Evolutionary conservation across 2,888 invertebrate genomes (phyloP).

Genomic region (Conomelus anceps): DNA sequence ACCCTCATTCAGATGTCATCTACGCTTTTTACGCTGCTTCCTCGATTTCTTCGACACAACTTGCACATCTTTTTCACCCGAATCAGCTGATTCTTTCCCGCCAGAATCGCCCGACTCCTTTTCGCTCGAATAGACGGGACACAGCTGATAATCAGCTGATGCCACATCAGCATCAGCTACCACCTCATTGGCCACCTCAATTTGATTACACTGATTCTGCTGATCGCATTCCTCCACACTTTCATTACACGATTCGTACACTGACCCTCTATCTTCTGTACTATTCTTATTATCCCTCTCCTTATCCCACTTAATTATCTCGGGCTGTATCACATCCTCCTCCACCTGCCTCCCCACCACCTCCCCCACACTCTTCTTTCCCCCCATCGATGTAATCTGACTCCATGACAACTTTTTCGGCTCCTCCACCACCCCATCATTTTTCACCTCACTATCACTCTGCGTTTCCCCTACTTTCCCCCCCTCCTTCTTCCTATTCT

Average conservation of each 20-base stretch:
- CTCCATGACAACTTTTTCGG: slow-evolving; percentile 20
- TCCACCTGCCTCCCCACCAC: background rate
- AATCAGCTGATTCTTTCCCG: slow-evolving; percentile 28
- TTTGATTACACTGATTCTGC: background rate
- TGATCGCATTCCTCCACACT: slow-evolving; percentile 12
- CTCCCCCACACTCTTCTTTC: slow-evolving; percentile 2
- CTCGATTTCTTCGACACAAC: background rate
- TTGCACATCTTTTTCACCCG: slow-evolving; percentile 28
- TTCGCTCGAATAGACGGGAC: background rate
- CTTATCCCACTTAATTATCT: background rate
- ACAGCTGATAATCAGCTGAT: background rate
- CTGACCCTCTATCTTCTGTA: slow-evolving; percentile 32
- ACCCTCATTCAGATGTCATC: background rate
- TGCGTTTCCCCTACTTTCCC: slow-evolving; percentile 10
- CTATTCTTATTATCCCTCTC: slow-evolving; percentile 12
- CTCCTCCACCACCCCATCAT: background rate
- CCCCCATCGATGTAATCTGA: slow-evolving; percentile 6
- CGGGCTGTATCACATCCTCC: slow-evolving; percentile 8
- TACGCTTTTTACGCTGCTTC: background rate
- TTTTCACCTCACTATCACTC: slow-evolving; percentile 1
- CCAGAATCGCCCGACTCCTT: slow-evolving; percentile 11
- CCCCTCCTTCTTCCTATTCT: slow-evolving; percentile 1
- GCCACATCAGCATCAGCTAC: background rate
- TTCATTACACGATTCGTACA: slow-evolving; percentile 34
- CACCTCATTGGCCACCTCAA: background rate